Evolutionary conservation across 2,888 invertebrate genomes (phyloP), one percentile per base, ranked within the genome.

Genomic region (Trisateles emortualis): DNA sequence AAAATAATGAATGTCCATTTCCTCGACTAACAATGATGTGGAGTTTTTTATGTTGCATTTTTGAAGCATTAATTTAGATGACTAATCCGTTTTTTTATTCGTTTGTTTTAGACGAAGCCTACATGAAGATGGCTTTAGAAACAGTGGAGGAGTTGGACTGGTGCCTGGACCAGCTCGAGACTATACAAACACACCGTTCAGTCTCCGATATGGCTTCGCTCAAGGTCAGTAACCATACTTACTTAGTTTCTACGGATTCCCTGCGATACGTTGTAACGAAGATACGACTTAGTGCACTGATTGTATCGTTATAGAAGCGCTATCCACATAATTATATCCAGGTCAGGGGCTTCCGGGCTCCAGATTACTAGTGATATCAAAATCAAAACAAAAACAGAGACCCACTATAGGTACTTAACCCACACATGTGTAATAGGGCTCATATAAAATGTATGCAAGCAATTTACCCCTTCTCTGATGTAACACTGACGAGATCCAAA

Each of bases 181-280:
- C 99, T 71, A 99, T 99, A 88, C 99, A 99, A 94, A 99, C 99
- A 60, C 99, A 99, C 93, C 96, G 99, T 85, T 99, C 99, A 79
- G 99, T 99, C 77, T 99, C 98, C 65, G 99, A 99, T 90, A 99
- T 99, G 99, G 99, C 99, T 82, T 99, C 99, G 73, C 96, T 98
- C 83, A 99, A 99, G 97, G 99, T 99, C 94, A 91, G 84, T 74
- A 47, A 50, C 22, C 53, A 29, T 29, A 51, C 45, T 10, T 43
- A 52, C 16, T 9, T 33, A 9, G 16, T 22, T 38, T 50, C 22
- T 64, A 69, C 26, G 56, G 68, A 64, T 71, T 71, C 58, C 43
- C 32, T 43, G 13, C 45, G 36, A 39, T 56, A 50, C 40, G 29
- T 30, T 41, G 47, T 14, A 32, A 32, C 13, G 14, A 11, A n/a